Conservation (phyloP, 2,113 vertebrate species). For the Prionailurus viverrinus region DNA sequence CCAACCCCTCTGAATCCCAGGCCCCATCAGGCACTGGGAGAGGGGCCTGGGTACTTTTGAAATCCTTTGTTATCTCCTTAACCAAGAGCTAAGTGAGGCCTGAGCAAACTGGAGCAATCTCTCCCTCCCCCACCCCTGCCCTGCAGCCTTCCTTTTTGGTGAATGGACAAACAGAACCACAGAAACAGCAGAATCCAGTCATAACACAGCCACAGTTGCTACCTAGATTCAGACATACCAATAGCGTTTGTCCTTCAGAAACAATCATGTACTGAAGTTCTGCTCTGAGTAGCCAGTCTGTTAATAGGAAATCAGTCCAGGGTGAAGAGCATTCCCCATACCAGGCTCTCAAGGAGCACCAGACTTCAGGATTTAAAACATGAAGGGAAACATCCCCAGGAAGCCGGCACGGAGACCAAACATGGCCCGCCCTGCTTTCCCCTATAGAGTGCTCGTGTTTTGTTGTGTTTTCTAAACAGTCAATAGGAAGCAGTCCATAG, state of each 20-base stretch:
- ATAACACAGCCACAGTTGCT: background rate
- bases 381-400: background rate
- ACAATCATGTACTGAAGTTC: background rate
- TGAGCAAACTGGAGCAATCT: background rate
- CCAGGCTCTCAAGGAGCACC: background rate
- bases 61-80: background rate
- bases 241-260: background rate
- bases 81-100: background rate
- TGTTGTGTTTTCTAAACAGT: background rate
- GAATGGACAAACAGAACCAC: background rate
- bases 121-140: background rate
- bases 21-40: rapidly evolving
- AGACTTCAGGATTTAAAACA: background rate
- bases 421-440: background rate
- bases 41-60: background rate
- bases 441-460: background rate
- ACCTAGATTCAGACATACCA: background rate
- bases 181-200: background rate
- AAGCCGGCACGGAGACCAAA: background rate
- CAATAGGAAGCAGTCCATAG: background rate
- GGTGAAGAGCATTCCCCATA: background rate
- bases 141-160: background rate
- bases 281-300: background rate
- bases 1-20: background rate
- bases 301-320: background rate